phyloP scores from a whole-genome alignment of 2,888 invertebrate species.

The Rhorus exstirpatorius region DNA sequence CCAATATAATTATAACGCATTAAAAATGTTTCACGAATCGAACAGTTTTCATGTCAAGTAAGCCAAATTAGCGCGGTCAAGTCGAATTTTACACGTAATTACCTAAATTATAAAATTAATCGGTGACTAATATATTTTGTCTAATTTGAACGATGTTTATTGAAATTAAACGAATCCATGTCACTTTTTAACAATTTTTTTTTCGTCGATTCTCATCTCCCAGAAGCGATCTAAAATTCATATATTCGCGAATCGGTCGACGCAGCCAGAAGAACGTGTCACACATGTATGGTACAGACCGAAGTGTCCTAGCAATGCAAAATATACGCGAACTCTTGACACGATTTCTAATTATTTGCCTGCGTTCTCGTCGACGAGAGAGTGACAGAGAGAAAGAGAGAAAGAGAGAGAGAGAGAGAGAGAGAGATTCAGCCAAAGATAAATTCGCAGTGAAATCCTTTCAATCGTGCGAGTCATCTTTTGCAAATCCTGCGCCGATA shows the following conservation, averaged over 20 bases:
- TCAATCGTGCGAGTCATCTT: conserved; percentile 44
- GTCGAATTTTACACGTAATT: not conserved
- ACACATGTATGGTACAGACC: too few species aligned
- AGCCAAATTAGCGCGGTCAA: not conserved
- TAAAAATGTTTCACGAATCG: too few species aligned
- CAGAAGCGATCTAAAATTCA: not conserved
- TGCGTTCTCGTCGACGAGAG: not conserved
- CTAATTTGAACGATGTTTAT: not conserved
- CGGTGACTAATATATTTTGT: not conserved
- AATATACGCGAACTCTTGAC: conserved; percentile 21
- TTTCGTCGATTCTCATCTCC: not conserved
- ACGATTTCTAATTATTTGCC: conserved; percentile 47
- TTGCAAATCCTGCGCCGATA: conserved; percentile 37
- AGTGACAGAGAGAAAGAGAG: not conserved
- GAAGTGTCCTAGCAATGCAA: conserved; percentile 15
- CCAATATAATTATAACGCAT: too few species aligned
- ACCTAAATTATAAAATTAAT: not conserved
- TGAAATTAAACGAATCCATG: not conserved
- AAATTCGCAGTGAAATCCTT: conserved; percentile 14
- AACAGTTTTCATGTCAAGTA: too few species aligned
- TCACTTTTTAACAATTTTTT: not conserved
- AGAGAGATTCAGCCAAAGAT: conserved; percentile 23
- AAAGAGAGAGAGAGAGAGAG: not conserved
- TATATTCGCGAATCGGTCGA: conserved; percentile 20
- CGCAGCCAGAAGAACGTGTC: not conserved